Evolutionary conservation across 2,797 vertebrate species (phyloP).

Genomic region (Fistularia commersonii): DNA sequence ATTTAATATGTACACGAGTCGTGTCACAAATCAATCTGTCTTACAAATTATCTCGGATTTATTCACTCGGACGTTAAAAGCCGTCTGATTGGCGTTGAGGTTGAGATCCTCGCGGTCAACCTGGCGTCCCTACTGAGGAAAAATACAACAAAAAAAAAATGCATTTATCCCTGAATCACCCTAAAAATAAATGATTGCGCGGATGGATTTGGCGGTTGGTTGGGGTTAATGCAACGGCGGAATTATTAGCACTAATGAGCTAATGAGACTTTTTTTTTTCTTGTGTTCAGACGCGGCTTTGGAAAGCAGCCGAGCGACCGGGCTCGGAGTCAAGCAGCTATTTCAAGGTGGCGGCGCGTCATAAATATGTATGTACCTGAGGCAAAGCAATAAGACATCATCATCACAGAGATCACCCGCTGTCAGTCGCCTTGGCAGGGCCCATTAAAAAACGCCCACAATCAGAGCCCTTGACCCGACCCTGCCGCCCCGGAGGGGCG

Average conservation of each 20-base stretch:
- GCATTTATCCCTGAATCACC: slow-evolving; percentile 1
- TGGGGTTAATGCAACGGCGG: slow-evolving; percentile 21
- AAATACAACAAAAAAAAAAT: slow-evolving; percentile 12
- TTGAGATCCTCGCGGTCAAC: slow-evolving; percentile 4
- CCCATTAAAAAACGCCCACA: slow-evolving; percentile 77
- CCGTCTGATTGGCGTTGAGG: slow-evolving; percentile 55
- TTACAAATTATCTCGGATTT: slow-evolving; percentile 73
- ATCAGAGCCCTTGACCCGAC: slow-evolving; percentile 71
- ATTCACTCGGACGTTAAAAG: slow-evolving; percentile 71
- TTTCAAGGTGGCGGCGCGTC: slow-evolving; percentile 63
- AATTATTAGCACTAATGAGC: slow-evolving; percentile 17
- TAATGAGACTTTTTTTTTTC: slow-evolving; percentile 30
- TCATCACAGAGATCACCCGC: slow-evolving; percentile 71
- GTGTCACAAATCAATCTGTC: slow-evolving; percentile 74
- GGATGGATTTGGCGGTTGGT: slow-evolving; percentile 26
- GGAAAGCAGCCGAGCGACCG: slow-evolving; percentile 35
- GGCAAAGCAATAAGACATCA: slow-evolving; percentile 75
- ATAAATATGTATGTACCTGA: slow-evolving; percentile 77
- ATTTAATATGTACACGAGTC: slow-evolving; percentile 75
- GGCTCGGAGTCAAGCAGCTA: slow-evolving; percentile 63
- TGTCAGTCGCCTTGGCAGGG: slow-evolving; percentile 63
- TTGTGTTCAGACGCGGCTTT: slow-evolving; percentile 28
- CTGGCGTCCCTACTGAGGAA: slow-evolving; percentile 40
- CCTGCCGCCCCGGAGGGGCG: slow-evolving; percentile 50
- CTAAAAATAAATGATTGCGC: slow-evolving; percentile 16